phyloP scores from a whole-genome alignment of 2,888 invertebrate genomes.

The Serripes groenlandicus region DNA sequence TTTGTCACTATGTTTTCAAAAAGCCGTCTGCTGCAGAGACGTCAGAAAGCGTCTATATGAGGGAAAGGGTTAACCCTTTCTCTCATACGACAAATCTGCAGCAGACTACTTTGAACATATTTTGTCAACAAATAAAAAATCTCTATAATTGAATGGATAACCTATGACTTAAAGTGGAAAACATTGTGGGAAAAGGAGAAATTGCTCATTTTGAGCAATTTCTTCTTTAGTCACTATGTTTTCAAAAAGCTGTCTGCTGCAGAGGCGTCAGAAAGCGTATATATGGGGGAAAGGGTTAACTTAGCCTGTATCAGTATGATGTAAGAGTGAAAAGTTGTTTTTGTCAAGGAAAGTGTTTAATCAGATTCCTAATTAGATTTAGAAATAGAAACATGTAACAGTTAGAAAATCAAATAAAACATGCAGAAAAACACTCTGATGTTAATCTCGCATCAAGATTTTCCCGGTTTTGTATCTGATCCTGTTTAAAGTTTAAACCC shows the following conservation, averaged over 20 bases:
- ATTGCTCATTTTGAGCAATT: background rate
- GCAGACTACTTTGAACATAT: no score
- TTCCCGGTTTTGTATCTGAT: no score
- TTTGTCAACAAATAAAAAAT: no score
- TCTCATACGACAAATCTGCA: no score
- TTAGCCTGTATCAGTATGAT: background rate
- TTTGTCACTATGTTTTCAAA: no score
- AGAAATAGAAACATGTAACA: background rate
- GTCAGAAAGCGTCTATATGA: no score
- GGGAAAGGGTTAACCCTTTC: no score
- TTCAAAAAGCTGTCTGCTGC: background rate
- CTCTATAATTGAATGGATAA: no score
- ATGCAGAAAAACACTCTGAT: background rate
- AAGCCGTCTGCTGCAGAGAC: no score
- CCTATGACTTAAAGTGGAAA: background rate
- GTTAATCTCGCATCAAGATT: background rate
- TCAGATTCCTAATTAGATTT: background rate
- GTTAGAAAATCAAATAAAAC: background rate
- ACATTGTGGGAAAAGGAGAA: slow-evolving; percentile 1
- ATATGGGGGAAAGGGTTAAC: background rate
- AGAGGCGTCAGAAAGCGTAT: background rate
- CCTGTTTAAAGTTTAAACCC: no score
- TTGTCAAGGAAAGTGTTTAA: no score
- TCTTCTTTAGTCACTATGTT: background rate
- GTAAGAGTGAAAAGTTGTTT: no score